phyloP scores from a whole-genome alignment of 2,888 invertebrate genomes.

The Chaetoderma sp. region DNA sequence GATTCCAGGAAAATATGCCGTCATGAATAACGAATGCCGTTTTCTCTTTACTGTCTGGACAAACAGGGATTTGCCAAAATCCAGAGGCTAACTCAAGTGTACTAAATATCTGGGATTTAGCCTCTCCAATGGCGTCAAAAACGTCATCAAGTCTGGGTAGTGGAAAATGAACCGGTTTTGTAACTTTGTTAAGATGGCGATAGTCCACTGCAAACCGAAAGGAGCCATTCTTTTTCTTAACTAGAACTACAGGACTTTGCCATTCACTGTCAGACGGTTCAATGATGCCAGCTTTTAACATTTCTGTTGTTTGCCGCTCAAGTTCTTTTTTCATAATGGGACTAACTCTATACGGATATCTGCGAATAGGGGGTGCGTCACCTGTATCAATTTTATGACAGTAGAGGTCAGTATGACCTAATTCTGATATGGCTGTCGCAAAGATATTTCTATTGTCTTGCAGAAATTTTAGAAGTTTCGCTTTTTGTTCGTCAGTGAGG shows the following conservation, averaged over 20 bases:
- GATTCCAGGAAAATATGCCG: conserved; percentile 30
- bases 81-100: conserved; percentile 34
- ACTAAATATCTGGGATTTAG: conserved; percentile 32
- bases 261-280: conserved; percentile 30
- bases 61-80: conserved; percentile 30
- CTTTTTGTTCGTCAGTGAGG: neutral
- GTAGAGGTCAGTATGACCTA: conserved; percentile 10
- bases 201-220: conserved; percentile 34
- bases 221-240: conserved; percentile 29
- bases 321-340: conserved; percentile 28
- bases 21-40: conserved; percentile 35
- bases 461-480: neutral
- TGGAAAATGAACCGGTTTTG: conserved; percentile 32
- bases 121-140: conserved; percentile 35
- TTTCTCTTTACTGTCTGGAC: conserved; percentile 33
- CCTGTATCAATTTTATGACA: conserved; percentile 36
- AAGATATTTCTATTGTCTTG: neutral
- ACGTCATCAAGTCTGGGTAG: conserved; percentile 33
- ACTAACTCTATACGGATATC: conserved; percentile 4
- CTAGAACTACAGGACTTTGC: conserved; percentile 35
- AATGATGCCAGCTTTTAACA: conserved; percentile 23
- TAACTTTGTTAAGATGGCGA: conserved; percentile 29
- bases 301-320: no score
- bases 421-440: neutral
- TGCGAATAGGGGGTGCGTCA: neutral